Base-by-base conservation (phyloP, 2,797 vertebrate genomes). In the Dendrocincla tyrannina region DNA sequence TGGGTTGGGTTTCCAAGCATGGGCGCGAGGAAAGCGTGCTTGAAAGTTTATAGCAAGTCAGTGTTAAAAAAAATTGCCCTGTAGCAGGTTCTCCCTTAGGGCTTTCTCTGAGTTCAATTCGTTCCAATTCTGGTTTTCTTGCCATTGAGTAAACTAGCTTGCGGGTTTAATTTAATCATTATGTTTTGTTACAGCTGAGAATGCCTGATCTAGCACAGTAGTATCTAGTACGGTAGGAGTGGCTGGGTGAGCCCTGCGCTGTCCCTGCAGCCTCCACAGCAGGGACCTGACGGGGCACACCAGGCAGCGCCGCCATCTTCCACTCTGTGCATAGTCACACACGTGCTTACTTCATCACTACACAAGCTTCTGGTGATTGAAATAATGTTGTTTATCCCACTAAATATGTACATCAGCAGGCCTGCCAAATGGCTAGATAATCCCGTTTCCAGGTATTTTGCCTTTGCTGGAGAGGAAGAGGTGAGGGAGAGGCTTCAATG, bases 271-370 rank as follows among this genome's bases (percentile, higher is more conserved):
- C 20, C 10, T 88, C 33, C 19, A 11, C 60, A 2, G 0, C 33
- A n/a, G 66, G 6, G 10, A 25, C 10, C 3, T 53, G 56, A 15
- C 24, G 39, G 56, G 76, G 49, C 46, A 28, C 0, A 2, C 13
- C 10, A 9, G 52, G 27, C 68, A 80, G 35, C 0, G 1, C 44
- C 13, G 4, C 72, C 59, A 42, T 91, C 53, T 85, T 47, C 80
- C 50, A 2, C 24, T 39, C 35, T 72, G 7, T 1, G 4, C 27
- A 16, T 7, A 42, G 20, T 55, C n/a, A 30, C 16, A 10, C 1
- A 0, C 2, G 11, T 13, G 2, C 37, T 59, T 42, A 17, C 15
- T 70, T 63, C 23, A 11, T 41, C 28, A 7, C 0, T 0, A 22
- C 62, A 55, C 14, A 69, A 9, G 28, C 22, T 30, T 35, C 64